Evolutionary conservation across 2,113 vertebrate genomes (phyloP), one percentile per base, ranked within the genome.

Genomic region (Anolis sagrei): DNA sequence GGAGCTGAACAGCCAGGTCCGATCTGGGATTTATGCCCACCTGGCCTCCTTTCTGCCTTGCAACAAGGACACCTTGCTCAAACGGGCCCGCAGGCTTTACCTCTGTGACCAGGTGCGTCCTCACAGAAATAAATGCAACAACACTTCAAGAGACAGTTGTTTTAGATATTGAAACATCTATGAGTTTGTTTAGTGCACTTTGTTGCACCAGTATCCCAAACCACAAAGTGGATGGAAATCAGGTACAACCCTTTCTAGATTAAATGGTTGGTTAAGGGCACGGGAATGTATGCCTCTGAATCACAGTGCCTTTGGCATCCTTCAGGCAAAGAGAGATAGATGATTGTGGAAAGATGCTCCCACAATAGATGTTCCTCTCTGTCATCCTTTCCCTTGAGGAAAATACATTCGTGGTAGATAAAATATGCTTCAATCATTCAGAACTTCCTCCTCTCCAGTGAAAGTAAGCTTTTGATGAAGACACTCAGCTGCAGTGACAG

Each of bases 31-130:
- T 11, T 99, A 97, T 44, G 96, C 97, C 2, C 96, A 99, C 89
- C 96, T 99, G 86, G 97, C 98, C 1, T 97, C 97, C 4, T 97
- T 98, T 95, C 95, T 99, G 90, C 98, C 98, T n/a, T 99, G 98
- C 95, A 98, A 97, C 92, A 98, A 97, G 94, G 97, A 98, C 29
- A 97, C 98, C 0, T 95, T 99, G 87, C 88, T 98, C 58, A 98
- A 98, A 90, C 95, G 97, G 8, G 97, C 97, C 64, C 97, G 96
- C 79, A 98, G 96, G 80, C 97, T 99, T 10, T 94, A 97, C 81
- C 91, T 97, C n/a, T 95, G 93, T 0, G 94, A 97, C 51, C 97
- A 98, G 96, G 98, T 98, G 90, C 94, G 97, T 90, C 36, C 0
- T 0, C 8, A 0, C 14, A 78, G 44, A 58, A 86, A 81, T n/a